A percentile compares a stretch with the other conserved stretches of the same genome.
phyloP scores from a whole-genome alignment of 2,888 invertebrate genomes.

The Mythimna lalbum region DNA sequence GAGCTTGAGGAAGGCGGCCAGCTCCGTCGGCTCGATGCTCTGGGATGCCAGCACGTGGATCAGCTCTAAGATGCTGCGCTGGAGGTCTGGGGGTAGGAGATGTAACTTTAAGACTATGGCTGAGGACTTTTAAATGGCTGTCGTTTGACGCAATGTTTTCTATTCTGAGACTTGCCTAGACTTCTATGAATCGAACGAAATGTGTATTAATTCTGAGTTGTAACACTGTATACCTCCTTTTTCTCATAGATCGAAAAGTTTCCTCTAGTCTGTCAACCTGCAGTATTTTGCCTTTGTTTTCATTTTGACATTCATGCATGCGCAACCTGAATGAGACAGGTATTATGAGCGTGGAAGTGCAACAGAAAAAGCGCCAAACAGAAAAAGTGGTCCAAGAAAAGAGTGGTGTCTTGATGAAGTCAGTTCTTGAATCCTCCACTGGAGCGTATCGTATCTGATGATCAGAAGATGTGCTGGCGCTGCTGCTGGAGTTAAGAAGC shows the following conservation, averaged over 20 bases:
- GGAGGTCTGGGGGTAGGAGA: conserved; percentile 87
- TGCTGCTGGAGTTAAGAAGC: background rate
- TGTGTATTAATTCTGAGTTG: background rate
- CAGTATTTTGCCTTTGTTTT: background rate
- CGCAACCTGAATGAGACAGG: background rate
- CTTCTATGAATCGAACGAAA: background rate
- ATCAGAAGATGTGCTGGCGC: too few relatives aligned
- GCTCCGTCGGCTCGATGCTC: conserved; percentile 88
- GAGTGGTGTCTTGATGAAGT: too few relatives aligned
- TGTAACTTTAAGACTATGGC: background rate
- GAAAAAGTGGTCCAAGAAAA: background rate
- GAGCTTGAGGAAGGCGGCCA: conserved; percentile 91
- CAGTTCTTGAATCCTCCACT: background rate
- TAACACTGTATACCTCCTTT: background rate
- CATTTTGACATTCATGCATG: background rate
- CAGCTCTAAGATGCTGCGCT: conserved; percentile 92
- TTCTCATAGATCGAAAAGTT: too few relatives aligned
- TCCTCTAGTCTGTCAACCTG: background rate
- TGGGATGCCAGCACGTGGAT: conserved; percentile 89
- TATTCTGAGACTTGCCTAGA: background rate
- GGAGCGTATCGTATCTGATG: background rate
- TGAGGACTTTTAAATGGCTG: background rate
- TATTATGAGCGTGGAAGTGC: background rate
- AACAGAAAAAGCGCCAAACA: too few relatives aligned
- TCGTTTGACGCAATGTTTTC: background rate